Base-by-base conservation (phyloP, 2,888 invertebrate genomes). In the Megamerina dolium region DNA sequence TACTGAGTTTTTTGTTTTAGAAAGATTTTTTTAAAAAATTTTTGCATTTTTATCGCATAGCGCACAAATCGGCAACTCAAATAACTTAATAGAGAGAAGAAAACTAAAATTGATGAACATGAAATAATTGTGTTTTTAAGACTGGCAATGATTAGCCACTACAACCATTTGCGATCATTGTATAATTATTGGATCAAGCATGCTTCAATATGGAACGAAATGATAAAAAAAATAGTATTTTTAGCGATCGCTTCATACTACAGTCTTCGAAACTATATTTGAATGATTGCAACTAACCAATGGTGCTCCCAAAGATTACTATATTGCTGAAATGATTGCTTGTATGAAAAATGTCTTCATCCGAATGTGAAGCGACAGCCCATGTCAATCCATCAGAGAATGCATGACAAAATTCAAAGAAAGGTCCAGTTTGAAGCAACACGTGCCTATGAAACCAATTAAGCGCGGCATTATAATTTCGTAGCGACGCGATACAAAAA, bases 1-100 rank as follows among this genome's bases (percentile, higher is more conserved):
- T 27, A 37, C 37, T 13, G 17, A 37, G 27, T 37, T 37, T 29
- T n/a, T n/a, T n/a, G n/a, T n/a, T n/a, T n/a, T n/a, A n/a, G n/a
- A n/a, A n/a, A n/a, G 19, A 37, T 18, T 2, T 27, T 12, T 35
- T 23, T n/a, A 35, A 14, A 13, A 31, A 31, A 17, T 31, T 31
- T 31, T 9, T 31, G 3, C 23, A 9, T 21, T 21, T 35, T 21
- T 5, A 35, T n/a, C 14, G 35, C 21, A 19, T 9, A 20, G 19
- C 21, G 13, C 12, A 34, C 18, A 34, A 19, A 30, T 12, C 30
- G 4, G 30, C 30, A 14, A 30, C 5, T 30, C 5, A 30, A 12
- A 30, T 13, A 30, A 30, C 30, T 30, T 5, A 30, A 30, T 8
- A 8, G 30, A 30, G 30, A 30, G 12, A 30, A 8, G 5, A 30